A percentile compares a stretch with the other conserved stretches of the same genome.
phyloP scores from a whole-genome alignment of 1,140 invertebrate species.

The Melanaphis sacchari region DNA sequence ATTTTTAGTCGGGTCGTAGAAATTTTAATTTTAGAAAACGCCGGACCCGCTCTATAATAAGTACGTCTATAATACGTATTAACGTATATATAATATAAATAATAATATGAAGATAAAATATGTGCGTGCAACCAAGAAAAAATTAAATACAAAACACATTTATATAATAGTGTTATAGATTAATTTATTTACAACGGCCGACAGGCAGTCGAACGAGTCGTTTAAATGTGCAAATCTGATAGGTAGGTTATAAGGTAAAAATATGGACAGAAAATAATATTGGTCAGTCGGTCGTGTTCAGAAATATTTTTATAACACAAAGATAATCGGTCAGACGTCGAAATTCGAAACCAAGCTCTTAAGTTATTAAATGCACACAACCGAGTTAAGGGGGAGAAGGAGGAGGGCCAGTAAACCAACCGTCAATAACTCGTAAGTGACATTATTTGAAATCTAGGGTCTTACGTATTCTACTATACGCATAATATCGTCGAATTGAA shows the following conservation, averaged over 20 bases:
- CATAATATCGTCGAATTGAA: too few relatives aligned
- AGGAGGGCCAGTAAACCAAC: too few relatives aligned
- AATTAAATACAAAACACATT: neutral
- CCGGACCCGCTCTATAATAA: slow-evolving; percentile 34
- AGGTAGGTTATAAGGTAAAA: too few relatives aligned
- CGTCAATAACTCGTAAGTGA: too few relatives aligned
- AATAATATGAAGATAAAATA: neutral
- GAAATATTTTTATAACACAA: neutral
- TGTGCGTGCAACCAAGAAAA: neutral
- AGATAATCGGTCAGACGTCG: neutral
- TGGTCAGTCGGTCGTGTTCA: neutral
- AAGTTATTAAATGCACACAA: too few relatives aligned
- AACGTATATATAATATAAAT: neutral
- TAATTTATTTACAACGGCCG: neutral
- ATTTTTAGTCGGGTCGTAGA: slow-evolving; percentile 46
- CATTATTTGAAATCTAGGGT: too few relatives aligned
- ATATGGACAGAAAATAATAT: neutral
- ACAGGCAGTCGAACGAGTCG: neutral
- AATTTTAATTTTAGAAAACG: slow-evolving; percentile 52
- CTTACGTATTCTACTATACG: too few relatives aligned
- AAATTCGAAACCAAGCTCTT: neutral
- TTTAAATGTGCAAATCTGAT: neutral
- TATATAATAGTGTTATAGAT: neutral
- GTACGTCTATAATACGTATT: neutral
- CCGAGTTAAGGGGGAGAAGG: too few relatives aligned